Percentiles rank a stretch among this genome's conserved stretches.
These are phyloP conservation scores for Drosophila bipectinata DNA, from an alignment of 1,140 invertebrate species.

Conservation along the genomic window DNA sequence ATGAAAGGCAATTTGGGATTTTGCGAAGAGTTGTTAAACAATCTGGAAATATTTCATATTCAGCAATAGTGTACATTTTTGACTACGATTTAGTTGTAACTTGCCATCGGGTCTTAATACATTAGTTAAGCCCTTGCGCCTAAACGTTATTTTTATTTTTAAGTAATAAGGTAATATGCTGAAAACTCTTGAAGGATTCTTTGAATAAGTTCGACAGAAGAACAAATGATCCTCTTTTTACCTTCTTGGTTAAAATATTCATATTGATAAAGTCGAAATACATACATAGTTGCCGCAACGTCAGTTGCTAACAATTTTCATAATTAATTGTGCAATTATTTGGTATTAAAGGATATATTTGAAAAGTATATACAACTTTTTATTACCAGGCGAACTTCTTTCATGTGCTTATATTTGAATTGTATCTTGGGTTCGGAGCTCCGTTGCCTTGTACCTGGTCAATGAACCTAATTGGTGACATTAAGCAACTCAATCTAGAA, in stretches of 20 bases:
- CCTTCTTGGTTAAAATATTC: slow-evolving; percentile 4
- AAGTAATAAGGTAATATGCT: slow-evolving; percentile 72
- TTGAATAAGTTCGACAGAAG: slow-evolving; percentile 41
- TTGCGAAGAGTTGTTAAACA: slow-evolving; percentile 48
- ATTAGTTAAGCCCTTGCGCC: slow-evolving; percentile 58
- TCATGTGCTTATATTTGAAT: too few relatives aligned
- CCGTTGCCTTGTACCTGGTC: neutral
- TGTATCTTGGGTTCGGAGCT: too few relatives aligned
- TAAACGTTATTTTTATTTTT: slow-evolving; percentile 76
- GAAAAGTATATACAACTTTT: slow-evolving; percentile 20
- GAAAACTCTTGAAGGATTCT: slow-evolving; percentile 56
- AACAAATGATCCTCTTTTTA: slow-evolving; percentile 27
- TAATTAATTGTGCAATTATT: slow-evolving; percentile 54
- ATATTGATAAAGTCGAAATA: slow-evolving; percentile 32
- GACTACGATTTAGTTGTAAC: slow-evolving; percentile 70
- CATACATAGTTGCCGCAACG: slow-evolving; percentile 30
- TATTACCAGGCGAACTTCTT: too few relatives aligned
- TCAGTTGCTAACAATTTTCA: slow-evolving; percentile 33
- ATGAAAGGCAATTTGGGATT: slow-evolving; percentile 16
- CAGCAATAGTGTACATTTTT: slow-evolving; percentile 66
- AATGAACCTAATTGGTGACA: neutral
- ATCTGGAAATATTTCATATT: slow-evolving; percentile 44
- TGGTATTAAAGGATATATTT: slow-evolving; percentile 39
- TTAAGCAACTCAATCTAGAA: too few relatives aligned
- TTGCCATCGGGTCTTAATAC: slow-evolving; percentile 74